These are phyloP conservation scores for Pogonocichla stellata DNA, from an alignment of 2,113 vertebrate genomes.

Conservation along the genomic window DNA sequence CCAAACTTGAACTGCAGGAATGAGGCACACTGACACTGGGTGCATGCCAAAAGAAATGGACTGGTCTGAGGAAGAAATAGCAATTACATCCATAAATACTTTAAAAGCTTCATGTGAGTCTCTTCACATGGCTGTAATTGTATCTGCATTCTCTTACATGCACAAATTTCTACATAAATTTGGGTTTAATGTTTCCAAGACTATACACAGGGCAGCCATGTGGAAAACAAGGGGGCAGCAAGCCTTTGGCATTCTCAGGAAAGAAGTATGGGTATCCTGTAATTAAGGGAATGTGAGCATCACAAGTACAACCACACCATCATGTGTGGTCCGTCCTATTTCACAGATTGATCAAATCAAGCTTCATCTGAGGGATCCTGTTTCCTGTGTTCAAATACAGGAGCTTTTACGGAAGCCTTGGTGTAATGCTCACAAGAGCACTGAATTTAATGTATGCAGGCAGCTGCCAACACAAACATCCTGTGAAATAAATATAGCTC, in stretches of 20 bases:
- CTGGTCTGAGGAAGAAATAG: not conserved
- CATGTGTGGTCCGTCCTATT: not conserved
- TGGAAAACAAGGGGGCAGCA: not conserved
- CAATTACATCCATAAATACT: not conserved
- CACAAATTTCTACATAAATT: not conserved
- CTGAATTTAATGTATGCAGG: not conserved
- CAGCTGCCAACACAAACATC: slow-evolving; percentile 17
- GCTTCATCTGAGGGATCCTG: not conserved
- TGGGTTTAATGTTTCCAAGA: not conserved
- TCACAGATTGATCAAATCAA: not conserved
- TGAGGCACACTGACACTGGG: not conserved
- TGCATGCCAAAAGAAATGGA: not conserved
- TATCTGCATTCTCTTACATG: not conserved
- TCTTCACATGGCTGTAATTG: not conserved
- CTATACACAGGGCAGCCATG: not conserved
- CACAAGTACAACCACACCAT: not conserved
- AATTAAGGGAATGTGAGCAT: not conserved
- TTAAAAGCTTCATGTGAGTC: not conserved
- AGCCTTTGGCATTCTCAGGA: not conserved
- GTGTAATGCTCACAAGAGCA: not conserved
- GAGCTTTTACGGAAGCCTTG: not conserved
- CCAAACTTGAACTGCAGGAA: not conserved
- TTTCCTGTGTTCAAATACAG: not conserved
- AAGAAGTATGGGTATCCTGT: not conserved
- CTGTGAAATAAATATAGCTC: slow-evolving; percentile 25